Percentiles rank a stretch among this genome's conserved stretches.
These are phyloP conservation scores for Hermaeophaga mercurialis DNA, from an alignment of 2,888 invertebrate genomes.

Conservation along the genomic window DNA sequence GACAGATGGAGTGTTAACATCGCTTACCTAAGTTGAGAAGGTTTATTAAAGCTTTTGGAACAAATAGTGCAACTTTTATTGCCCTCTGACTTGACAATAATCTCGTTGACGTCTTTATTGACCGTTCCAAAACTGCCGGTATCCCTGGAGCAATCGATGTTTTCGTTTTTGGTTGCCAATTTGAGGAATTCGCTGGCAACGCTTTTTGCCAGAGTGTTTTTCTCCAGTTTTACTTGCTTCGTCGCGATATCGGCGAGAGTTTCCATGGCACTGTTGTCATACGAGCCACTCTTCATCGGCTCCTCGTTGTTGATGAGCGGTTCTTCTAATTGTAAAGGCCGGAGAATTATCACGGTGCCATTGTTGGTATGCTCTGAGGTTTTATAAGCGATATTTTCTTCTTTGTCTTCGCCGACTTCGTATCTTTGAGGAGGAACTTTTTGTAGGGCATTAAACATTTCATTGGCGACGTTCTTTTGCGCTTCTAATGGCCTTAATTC, in stretches of 20 bases:
- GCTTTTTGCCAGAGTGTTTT: conserved; percentile 64
- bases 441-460: conserved; percentile 26
- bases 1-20: too few species aligned
- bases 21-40: conserved; percentile 78
- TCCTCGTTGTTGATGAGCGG: conserved; percentile 30
- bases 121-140: conserved; percentile 37
- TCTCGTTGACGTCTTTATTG: conserved; percentile 52
- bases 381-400: conserved; percentile 15
- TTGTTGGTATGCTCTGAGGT: conserved; percentile 20
- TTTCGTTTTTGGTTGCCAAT: conserved; percentile 60
- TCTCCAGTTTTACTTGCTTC: conserved; percentile 55
- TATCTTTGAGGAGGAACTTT: conserved; percentile 19
- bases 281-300: conserved; percentile 39
- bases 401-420: conserved; percentile 24
- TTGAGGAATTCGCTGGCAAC: conserved; percentile 71
- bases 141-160: conserved; percentile 37
- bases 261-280: conserved; percentile 58
- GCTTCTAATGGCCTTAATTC: not conserved
- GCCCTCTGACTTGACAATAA: conserved; percentile 57
- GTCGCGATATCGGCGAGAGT: conserved; percentile 57
- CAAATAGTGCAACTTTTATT: conserved; percentile 69
- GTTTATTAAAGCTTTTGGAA: conserved; percentile 89
- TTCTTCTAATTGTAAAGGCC: conserved; percentile 28
- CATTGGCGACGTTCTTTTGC: conserved; percentile 24
- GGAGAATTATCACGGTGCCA: conserved; percentile 30